These are phyloP conservation scores for Boulengeromyrus knoepffleri DNA, from an alignment of 2,113 vertebrate species.

Conservation along the genomic window DNA sequence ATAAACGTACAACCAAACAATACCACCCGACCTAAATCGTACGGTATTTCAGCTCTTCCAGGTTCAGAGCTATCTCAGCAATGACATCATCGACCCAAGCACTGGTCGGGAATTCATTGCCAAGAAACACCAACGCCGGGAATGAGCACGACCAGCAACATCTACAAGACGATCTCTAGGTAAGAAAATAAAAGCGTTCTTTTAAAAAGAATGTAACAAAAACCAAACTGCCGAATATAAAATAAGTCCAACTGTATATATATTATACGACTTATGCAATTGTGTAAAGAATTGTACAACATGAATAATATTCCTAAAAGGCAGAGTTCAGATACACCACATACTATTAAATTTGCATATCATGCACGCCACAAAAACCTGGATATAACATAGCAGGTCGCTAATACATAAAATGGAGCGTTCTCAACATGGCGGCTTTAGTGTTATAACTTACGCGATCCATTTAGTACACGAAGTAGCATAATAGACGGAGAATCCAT, in stretches of 20 bases:
- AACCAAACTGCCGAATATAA: not conserved
- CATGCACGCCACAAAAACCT: not conserved
- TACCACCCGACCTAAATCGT: conserved; percentile 84
- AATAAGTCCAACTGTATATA: not conserved
- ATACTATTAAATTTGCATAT: not conserved
- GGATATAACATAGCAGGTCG: not conserved
- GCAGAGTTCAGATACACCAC: not conserved
- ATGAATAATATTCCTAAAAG: not conserved
- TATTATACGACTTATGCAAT: not conserved
- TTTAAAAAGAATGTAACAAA: not conserved
- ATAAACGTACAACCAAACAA: conserved; percentile 73
- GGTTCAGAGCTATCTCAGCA: conserved; percentile 39
- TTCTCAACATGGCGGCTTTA: not conserved
- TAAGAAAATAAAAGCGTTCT: not conserved
- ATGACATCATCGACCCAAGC: conserved; percentile 31
- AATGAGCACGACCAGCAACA: conserved; percentile 28
- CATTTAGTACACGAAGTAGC: not conserved
- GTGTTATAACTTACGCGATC: not conserved
- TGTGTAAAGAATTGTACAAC: not conserved
- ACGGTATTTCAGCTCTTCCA: conserved; percentile 16
- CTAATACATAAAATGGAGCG: not conserved
- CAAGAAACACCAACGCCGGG: conserved; percentile 38
- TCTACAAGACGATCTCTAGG: not conserved
- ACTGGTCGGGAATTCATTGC: conserved; percentile 40
- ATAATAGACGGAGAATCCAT: not conserved